Percentiles rank a stretch among this genome's conserved stretches.
These are phyloP conservation scores for Smutsia gigantea DNA, from an alignment of 2,797 vertebrate genomes.

Conservation along the genomic window DNA sequence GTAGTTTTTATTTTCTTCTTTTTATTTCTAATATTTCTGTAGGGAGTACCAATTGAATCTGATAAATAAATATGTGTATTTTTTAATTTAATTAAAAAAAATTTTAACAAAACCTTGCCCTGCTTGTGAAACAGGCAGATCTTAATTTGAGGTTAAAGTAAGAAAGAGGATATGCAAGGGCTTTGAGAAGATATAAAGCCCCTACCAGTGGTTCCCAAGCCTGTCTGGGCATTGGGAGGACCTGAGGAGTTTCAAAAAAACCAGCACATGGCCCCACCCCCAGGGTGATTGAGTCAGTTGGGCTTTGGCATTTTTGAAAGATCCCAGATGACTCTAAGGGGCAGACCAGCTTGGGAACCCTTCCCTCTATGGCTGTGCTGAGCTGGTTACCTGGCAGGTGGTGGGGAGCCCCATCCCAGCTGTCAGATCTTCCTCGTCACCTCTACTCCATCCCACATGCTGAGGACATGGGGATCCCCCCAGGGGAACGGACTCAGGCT, in stretches of 20 bases:
- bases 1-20: neutral
- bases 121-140: neutral
- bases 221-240: neutral
- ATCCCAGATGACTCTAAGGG: neutral
- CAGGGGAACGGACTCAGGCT: neutral
- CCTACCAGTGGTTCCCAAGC: neutral
- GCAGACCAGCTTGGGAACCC: neutral
- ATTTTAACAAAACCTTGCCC: neutral
- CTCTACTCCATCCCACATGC: neutral
- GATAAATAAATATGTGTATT: neutral
- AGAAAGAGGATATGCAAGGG: neutral
- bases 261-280: neutral
- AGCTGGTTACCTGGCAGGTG: neutral
- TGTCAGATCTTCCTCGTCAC: neutral
- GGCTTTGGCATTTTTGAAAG: neutral
- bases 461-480: neutral
- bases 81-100: too few relatives aligned
- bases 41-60: neutral
- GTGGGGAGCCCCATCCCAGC: accelerated
- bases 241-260: neutral
- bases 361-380: neutral
- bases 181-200: neutral
- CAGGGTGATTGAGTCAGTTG: too few relatives aligned
- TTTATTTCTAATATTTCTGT: neutral
- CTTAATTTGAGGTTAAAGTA: neutral